Base-by-base conservation (phyloP, 2,113 vertebrate species). In the Ictalurus furcatus region DNA sequence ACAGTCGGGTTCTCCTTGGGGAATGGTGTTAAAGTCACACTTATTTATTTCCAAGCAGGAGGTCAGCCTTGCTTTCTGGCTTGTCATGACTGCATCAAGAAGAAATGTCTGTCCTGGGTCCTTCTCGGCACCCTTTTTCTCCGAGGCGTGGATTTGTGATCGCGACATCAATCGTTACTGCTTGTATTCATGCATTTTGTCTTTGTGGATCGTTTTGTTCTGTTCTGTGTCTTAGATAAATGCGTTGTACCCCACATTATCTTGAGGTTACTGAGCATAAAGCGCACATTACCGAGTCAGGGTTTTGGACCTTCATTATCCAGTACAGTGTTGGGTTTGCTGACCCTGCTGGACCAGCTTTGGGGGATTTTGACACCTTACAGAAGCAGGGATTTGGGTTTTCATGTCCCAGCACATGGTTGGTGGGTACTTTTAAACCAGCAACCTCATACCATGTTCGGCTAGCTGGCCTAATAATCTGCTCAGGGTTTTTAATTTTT, bases 31-130 rank as follows among this genome's bases (percentile, higher is more conserved):
- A 84, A 90, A 87, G 78, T 87, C 85, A 17, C 80, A 74, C 81
- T 87, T 58, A 85, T 90, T 90, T 91, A 84, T 91, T 88, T 82
- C 80, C 74, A 14, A 67, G 54, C 76, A 79, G 83, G 80, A 58
- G 78, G 84, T 88, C 69, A 67, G 58, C 37, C 25, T 59, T 48
- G 48, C 56, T 90, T 63, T 84, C 84, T 84, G n/a, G 40, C 61
- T 52, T 56, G 87, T 90, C 54, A 74, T 86, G 67, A 88, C 23
- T 90, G 69, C 59, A 85, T 58, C 59, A 73, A 28, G 14, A 56
- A 82, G 76, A n/a, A 30, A 54, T 83, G 30, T 76, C 44, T 1
- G 54, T 81, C 80, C 44, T 34, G 4, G 56, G 84, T 73, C 74
- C 40, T 13, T 40, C 58, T 61, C 58, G 65, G 78, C 28, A 69